Evolutionary conservation across 1,140 invertebrate genomes (phyloP).

Genomic region (Drosophila arawakana): DNA sequence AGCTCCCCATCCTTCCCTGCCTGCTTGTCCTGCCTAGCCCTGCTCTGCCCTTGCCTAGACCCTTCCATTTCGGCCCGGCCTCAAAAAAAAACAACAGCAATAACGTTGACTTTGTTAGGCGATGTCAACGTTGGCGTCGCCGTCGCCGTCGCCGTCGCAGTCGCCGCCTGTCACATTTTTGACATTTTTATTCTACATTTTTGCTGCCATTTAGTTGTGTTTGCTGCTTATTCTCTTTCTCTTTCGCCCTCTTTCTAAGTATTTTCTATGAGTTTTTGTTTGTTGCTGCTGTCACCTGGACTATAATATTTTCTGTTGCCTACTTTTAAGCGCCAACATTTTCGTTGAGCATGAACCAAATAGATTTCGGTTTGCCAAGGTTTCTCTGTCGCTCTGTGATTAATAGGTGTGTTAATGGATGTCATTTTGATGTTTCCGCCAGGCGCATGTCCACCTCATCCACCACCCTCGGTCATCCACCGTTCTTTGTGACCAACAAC

Average conservation of each 20-base stretch:
- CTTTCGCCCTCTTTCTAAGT: slow-evolving; percentile 34
- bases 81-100: slow-evolving; percentile 52
- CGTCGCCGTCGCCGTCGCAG: slow-evolving; percentile 30
- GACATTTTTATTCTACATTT: slow-evolving; percentile 81
- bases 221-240: slow-evolving; percentile 3
- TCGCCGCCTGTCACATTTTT: slow-evolving; percentile 74
- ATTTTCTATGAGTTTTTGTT: slow-evolving; percentile 57
- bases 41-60: background rate
- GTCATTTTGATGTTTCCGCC: slow-evolving; percentile 84
- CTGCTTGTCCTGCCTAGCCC: background rate
- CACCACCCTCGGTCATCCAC: background rate
- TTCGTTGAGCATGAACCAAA: slow-evolving; percentile 2
- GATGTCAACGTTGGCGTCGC: slow-evolving; percentile 50
- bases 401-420: slow-evolving; percentile 85
- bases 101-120: slow-evolving; percentile 26
- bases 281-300: slow-evolving; percentile 61
- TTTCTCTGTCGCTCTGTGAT: slow-evolving; percentile 67
- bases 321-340: slow-evolving; percentile 65
- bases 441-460: slow-evolving; percentile 46
- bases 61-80: slow-evolving; percentile 14
- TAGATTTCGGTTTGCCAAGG: slow-evolving; percentile 22
- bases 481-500: background rate
- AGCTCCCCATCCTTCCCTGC: slow-evolving; percentile 14
- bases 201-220: slow-evolving; percentile 66
- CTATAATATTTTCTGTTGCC: slow-evolving; percentile 66